Conservation (phyloP, 2,888 invertebrate genomes). For the Ichneumoninae sp. region DNA sequence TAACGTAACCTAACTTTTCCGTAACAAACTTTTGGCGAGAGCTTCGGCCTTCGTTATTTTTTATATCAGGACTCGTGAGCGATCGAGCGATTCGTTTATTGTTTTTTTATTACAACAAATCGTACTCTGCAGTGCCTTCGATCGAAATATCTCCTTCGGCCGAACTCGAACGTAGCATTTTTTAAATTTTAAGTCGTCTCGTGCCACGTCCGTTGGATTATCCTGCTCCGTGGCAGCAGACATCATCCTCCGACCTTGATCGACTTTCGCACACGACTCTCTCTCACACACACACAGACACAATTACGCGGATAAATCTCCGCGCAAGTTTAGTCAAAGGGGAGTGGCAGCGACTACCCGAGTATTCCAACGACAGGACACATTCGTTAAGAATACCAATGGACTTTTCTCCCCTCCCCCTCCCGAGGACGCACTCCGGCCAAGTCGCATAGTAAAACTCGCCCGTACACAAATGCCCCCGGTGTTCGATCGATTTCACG, state of each 20-base stretch:
- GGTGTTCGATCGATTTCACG: slow-evolving; percentile 57
- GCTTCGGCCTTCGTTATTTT: not conserved
- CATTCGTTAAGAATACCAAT: slow-evolving; percentile 53
- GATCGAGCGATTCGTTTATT: slow-evolving; percentile 7
- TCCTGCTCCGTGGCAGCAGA: not conserved
- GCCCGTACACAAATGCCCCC: slow-evolving; percentile 48
- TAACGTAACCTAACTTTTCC: slow-evolving; percentile 12
- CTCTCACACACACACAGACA: not conserved
- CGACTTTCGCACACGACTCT: slow-evolving; percentile 7
- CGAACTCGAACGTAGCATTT: slow-evolving; percentile 25
- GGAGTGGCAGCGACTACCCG: slow-evolving; percentile 15
- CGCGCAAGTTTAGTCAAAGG: slow-evolving; percentile 16
- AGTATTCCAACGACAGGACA: slow-evolving; percentile 9
- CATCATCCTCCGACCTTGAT: slow-evolving; percentile 7
- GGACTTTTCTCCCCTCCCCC: slow-evolving; percentile 16
- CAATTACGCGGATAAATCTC: not conserved
- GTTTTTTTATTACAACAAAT: slow-evolving; percentile 18
- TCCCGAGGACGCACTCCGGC: slow-evolving; percentile 4
- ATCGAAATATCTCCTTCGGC: slow-evolving; percentile 53
- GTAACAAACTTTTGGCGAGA: not conserved
- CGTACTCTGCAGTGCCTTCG: slow-evolving; percentile 69
- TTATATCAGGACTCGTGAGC: not conserved
- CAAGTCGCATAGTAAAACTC: slow-evolving; percentile 16
- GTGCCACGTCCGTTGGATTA: slow-evolving; percentile 2
- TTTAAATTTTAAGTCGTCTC: slow-evolving; percentile 7